phyloP scores from a whole-genome alignment of 2,888 invertebrate genomes.

The Andrena chrysosceles region DNA sequence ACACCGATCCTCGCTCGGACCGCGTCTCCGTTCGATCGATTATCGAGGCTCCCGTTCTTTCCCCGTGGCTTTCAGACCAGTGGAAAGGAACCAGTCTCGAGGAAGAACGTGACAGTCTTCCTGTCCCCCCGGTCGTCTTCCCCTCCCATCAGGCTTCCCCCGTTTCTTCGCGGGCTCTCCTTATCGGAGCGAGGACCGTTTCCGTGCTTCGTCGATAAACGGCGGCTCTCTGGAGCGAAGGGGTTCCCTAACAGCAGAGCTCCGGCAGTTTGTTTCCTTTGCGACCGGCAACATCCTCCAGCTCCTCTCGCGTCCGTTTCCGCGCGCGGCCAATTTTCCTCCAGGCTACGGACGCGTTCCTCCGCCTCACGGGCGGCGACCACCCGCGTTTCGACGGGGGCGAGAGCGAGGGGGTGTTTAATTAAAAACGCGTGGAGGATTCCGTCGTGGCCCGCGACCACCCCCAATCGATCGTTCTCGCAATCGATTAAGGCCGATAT shows the following conservation, averaged over 20 bases:
- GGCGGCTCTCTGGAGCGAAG: constrained; percentile 17
- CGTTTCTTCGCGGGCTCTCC: constrained; percentile 19
- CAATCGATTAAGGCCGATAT: constrained; percentile 50
- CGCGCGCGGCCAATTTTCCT: neutral
- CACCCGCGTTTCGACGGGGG: neutral
- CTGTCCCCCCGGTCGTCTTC: neutral
- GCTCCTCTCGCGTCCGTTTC: too few species aligned
- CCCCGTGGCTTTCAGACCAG: constrained; percentile 39
- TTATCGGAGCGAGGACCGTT: constrained; percentile 25
- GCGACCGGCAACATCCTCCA: too few species aligned
- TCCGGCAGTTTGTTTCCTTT: neutral
- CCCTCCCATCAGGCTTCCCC: neutral
- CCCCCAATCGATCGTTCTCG: constrained; percentile 47
- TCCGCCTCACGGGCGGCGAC: neutral
- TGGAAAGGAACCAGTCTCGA: constrained; percentile 50
- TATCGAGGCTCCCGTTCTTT: constrained; percentile 42
- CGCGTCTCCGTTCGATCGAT: constrained; percentile 51
- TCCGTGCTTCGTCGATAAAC: constrained; percentile 33
- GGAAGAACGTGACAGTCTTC: constrained; percentile 35
- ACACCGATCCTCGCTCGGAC: constrained; percentile 33
- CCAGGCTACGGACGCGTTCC: neutral
- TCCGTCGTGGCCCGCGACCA: constrained; percentile 32
- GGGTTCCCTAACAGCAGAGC: constrained; percentile 10
- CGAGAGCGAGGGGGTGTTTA: constrained; percentile 28
- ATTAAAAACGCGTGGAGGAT: constrained; percentile 42